Conservation (phyloP, 2,797 vertebrate species). For the Liasis olivaceus region DNA sequence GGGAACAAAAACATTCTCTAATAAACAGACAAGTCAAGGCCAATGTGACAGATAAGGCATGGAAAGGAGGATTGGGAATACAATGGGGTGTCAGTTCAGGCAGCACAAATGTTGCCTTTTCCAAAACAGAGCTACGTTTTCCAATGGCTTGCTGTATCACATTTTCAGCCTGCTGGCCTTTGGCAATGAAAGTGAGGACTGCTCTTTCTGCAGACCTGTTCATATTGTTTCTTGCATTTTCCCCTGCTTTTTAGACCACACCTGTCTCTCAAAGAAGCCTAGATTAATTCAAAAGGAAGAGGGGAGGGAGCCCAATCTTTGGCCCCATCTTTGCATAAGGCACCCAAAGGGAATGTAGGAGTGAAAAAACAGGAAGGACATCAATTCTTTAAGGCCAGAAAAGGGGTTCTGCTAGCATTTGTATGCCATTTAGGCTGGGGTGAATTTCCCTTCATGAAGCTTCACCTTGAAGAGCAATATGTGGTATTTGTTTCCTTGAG, state of each 20-base stretch:
- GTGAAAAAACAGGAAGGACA: background rate
- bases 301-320: background rate
- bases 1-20: background rate
- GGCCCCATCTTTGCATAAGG: background rate
- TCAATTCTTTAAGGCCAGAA: background rate
- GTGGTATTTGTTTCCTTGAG: background rate
- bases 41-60: background rate
- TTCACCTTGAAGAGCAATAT: background rate
- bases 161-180: background rate
- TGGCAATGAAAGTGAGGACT: background rate
- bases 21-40: background rate
- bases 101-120: background rate
- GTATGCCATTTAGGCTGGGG: background rate
- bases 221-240: background rate
- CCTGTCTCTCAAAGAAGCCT: background rate
- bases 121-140: background rate
- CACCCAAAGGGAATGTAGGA: background rate
- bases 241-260: background rate
- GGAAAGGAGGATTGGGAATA: background rate
- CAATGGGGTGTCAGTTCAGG: conserved; percentile 1
- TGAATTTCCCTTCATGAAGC: background rate
- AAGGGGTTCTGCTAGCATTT: background rate
- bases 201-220: background rate
- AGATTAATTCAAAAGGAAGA: background rate
- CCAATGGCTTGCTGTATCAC: background rate